Conservation (phyloP, 1,140 invertebrate genomes). For the Pararge aegeria region DNA sequence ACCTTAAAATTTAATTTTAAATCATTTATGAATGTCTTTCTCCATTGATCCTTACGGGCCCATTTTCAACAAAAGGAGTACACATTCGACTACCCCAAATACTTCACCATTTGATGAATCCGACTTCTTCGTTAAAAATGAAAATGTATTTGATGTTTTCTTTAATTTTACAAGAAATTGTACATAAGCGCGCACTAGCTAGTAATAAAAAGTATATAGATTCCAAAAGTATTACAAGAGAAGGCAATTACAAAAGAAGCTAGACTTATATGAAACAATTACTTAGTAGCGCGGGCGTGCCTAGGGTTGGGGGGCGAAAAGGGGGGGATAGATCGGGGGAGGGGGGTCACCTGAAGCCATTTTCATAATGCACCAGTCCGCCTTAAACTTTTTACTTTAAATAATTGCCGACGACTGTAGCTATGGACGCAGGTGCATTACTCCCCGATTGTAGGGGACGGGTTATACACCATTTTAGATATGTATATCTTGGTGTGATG, state of each 20-base stretch:
- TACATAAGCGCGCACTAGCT: too few species aligned
- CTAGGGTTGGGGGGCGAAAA: conserved; percentile 16
- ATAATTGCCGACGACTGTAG: conserved; percentile 41
- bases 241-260: conserved; percentile 37
- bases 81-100: too few species aligned
- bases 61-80: too few species aligned
- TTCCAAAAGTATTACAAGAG: conserved; percentile 11
- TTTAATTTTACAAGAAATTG: too few species aligned
- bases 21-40: too few species aligned
- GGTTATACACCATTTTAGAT: background rate
- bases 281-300: conserved; percentile 51
- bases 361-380: conserved; percentile 58
- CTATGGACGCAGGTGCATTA: conserved; percentile 31
- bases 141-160: too few species aligned
- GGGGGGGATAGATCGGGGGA: conserved; percentile 3
- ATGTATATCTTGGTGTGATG: too few species aligned
- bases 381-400: conserved; percentile 62
- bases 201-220: background rate
- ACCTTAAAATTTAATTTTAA: too few species aligned
- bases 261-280: conserved; percentile 56
- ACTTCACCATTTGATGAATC: too few species aligned
- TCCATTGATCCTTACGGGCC: too few species aligned
- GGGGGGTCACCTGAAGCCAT: conserved; percentile 38
- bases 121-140: too few species aligned
- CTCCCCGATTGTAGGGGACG: conserved; percentile 8